Evolutionary conservation across 64 coral and sea anemone species (phyloP), one percentile per base, ranked within the genome.

Genomic region (Platygyra sinensis): DNA sequence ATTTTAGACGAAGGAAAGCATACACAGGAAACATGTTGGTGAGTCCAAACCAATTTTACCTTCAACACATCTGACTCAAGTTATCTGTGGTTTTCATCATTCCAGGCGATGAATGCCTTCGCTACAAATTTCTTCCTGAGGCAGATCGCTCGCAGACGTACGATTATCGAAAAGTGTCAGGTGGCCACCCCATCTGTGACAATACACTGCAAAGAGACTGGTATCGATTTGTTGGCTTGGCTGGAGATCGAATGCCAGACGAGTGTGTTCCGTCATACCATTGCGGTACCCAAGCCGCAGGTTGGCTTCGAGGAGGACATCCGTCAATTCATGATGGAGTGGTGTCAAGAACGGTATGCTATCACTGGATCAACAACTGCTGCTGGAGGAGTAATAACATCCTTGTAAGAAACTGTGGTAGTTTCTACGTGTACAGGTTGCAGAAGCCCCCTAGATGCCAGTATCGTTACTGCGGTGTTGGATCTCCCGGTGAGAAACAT

Each of bases 351-450:
- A 78, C 28, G 49, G 76, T 36, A 5, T 78, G 76, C 38, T 78
- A n/a, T 78, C 28, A 36, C 76, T 38, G 28, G 76, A 30, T 10
- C 3, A 55, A 55, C 15, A 55, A 78, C 8, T 78, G 76, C 15
- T 78, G 76, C 30, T 11, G 32, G 20, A 20, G 51, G 18, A 18
- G 28, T 20, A 78, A 10, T 42, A 9, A 78, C 20, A 78, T 78
- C 32, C 51, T 20, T 10, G 76, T 78, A 2, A 20, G 76, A 42
- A 42, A 55, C 51, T 78, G 76, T 25, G 36, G 51, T 78, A 5
- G n/a, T n/a, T 78, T 78, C 32, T 78, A 10, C 32, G 76, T 78
- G 0, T 78, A 78, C 76, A 78, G 32, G 51, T 28, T 78, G 10
- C 65, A 24, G 25, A 69, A 24, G 8, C 22, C 65, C 0, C 24